phyloP scores from a whole-genome alignment of 1,140 invertebrate genomes.

The Ceratitis capitata region DNA sequence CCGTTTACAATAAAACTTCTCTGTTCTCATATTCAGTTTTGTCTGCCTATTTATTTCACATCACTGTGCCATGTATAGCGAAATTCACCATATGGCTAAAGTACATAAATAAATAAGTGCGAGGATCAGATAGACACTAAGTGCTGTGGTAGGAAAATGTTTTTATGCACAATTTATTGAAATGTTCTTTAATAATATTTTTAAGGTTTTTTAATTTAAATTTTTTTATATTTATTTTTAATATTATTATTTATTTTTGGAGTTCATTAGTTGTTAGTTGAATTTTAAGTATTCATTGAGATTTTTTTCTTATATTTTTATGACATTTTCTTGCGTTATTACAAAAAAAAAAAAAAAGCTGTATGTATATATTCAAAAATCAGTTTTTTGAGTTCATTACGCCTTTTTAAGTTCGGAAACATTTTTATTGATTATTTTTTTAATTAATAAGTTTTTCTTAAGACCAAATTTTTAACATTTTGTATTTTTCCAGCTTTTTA shows the following conservation, averaged over 20 bases:
- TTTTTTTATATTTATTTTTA: neutral
- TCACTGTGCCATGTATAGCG: neutral
- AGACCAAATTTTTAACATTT: no score
- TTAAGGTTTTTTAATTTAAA: constrained; percentile 4
- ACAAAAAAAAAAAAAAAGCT: no score
- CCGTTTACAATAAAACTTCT: constrained; percentile 15
- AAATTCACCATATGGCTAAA: no score
- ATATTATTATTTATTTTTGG: neutral
- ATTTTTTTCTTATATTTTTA: constrained; percentile 13
- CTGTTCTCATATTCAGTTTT: neutral
- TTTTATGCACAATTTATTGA: neutral
- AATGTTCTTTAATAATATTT: neutral
- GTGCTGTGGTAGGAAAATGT: neutral
- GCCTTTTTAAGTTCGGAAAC: neutral
- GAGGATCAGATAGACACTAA: neutral
- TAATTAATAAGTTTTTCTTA: no score
- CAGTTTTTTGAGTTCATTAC: neutral
- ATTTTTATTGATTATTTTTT: neutral
- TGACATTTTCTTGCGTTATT: neutral
- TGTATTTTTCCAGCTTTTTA: no score
- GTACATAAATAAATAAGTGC: neutral
- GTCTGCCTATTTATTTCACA: neutral
- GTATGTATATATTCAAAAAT: no score
- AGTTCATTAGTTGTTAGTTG: neutral
- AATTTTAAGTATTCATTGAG: neutral